These are phyloP conservation scores for Drosophila kambysellisi DNA, from an alignment of 2,888 invertebrate species.

Conservation along the genomic window DNA sequence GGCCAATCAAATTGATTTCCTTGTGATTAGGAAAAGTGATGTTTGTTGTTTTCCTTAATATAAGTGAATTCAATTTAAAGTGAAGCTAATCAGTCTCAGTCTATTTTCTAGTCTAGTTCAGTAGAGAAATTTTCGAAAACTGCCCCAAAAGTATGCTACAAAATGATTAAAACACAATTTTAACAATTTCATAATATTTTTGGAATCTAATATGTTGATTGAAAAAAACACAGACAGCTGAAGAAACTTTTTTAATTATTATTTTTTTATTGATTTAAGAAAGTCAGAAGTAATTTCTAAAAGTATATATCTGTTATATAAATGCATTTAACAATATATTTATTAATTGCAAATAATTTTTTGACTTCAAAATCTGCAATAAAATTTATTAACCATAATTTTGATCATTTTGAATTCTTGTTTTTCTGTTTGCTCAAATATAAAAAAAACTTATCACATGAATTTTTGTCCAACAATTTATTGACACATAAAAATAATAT, in stretches of 20 bases:
- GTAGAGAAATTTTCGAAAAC: not conserved
- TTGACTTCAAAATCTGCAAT: not conserved
- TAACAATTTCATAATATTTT: not conserved
- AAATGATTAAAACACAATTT: not conserved
- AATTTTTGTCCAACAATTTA: constrained; percentile 35
- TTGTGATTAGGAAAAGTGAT: not conserved
- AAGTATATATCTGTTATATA: not conserved
- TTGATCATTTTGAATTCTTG: not conserved
- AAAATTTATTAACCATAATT: not conserved
- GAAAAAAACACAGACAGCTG: not conserved
- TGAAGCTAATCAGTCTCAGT: not conserved
- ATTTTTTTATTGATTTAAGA: not conserved
- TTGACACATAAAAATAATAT: constrained; percentile 30
- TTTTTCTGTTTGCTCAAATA: not conserved
- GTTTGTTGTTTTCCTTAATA: not conserved
- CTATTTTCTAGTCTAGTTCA: not conserved
- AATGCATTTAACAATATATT: not conserved
- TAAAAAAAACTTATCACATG: constrained; percentile 25
- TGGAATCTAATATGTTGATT: not conserved
- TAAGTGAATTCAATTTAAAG: not conserved
- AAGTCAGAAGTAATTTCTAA: not conserved
- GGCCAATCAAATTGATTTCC: constrained; percentile 9
- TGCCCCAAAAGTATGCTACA: constrained; percentile 50
- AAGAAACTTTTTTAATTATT: not conserved
- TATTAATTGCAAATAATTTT: not conserved